A percentile compares a stretch with the other conserved stretches of the same genome.
Conservation (phyloP, 2,797 vertebrate genomes). For the Geotrypetes seraphini region DNA sequence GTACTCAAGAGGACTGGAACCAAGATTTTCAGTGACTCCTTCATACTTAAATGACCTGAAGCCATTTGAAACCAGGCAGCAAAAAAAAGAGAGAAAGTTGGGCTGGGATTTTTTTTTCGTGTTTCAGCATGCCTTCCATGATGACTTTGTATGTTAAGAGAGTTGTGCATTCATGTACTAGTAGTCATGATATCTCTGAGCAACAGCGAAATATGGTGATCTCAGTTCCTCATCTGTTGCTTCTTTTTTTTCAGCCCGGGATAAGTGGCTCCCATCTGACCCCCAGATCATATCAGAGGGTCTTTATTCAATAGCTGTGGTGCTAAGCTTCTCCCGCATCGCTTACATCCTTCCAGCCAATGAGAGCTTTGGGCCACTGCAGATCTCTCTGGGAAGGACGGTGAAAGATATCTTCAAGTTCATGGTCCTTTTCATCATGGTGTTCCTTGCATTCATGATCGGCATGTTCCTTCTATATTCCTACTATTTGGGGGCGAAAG, state of each 20-base stretch:
- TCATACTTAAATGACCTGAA: no score
- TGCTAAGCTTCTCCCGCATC: constrained; percentile 78
- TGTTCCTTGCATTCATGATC: constrained; percentile 84
- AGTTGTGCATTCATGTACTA: no score
- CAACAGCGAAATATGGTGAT: constrained; percentile 5
- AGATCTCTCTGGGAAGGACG: constrained; percentile 80
- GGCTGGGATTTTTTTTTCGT: no score
- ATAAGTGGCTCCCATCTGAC: constrained; percentile 82
- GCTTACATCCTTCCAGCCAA: constrained; percentile 82
- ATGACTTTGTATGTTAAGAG: no score
- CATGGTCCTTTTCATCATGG: constrained; percentile 87
- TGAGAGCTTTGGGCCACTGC: constrained; percentile 78
- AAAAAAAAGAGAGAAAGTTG: no score
- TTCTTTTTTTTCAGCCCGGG: constrained; percentile 66
- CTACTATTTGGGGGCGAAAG: constrained; percentile 80
- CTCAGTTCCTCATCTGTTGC: constrained; percentile 10
- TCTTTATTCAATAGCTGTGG: constrained; percentile 77
- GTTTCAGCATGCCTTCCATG: no score
- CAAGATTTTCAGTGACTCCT: no score
- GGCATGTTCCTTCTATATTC: constrained; percentile 86
- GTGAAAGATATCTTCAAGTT: constrained; percentile 87
- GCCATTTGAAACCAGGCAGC: no score
- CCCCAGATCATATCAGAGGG: constrained; percentile 84
- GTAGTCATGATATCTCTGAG: no score
- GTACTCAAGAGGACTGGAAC: no score